phyloP scores from a whole-genome alignment of 2,113 vertebrate genomes.

The Hippocampus abdominalis region DNA sequence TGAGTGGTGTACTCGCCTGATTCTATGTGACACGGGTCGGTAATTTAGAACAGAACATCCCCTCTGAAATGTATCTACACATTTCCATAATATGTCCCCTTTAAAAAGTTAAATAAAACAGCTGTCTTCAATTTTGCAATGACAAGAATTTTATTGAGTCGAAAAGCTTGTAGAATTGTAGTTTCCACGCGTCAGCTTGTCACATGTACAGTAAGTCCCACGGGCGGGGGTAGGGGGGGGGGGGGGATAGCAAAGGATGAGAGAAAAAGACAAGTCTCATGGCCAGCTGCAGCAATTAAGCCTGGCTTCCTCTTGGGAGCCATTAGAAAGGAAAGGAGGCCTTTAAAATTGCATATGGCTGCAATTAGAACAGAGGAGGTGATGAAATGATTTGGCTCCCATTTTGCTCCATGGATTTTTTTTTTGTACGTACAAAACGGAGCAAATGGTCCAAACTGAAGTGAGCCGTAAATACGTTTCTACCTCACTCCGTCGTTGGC shows the following conservation, averaged over 20 bases:
- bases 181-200: conserved; percentile 1
- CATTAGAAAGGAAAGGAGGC: conserved; percentile 71
- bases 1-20: no score
- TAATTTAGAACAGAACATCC: no score
- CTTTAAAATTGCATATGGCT: conserved; percentile 76
- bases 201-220: conserved; percentile 11
- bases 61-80: no score
- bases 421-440: neutral
- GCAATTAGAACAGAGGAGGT: conserved; percentile 74
- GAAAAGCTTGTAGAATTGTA: neutral
- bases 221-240: conserved; percentile 5
- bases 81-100: no score
- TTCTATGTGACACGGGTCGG: no score
- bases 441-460: conserved; percentile 54
- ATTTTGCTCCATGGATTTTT: conserved; percentile 56
- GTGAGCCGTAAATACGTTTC: conserved; percentile 30
- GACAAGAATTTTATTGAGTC: neutral
- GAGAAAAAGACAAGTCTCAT: conserved; percentile 43
- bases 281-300: conserved; percentile 81
- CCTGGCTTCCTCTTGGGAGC: conserved; percentile 69
- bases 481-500: neutral
- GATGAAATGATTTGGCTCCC: conserved; percentile 58
- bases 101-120: no score
- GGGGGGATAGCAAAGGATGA: conserved; percentile 23
- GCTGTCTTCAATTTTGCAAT: no score